Percentiles rank a stretch among this genome's conserved stretches.
Conservation (phyloP, 2,888 invertebrate genomes). For the Tupiocoris notatus region DNA sequence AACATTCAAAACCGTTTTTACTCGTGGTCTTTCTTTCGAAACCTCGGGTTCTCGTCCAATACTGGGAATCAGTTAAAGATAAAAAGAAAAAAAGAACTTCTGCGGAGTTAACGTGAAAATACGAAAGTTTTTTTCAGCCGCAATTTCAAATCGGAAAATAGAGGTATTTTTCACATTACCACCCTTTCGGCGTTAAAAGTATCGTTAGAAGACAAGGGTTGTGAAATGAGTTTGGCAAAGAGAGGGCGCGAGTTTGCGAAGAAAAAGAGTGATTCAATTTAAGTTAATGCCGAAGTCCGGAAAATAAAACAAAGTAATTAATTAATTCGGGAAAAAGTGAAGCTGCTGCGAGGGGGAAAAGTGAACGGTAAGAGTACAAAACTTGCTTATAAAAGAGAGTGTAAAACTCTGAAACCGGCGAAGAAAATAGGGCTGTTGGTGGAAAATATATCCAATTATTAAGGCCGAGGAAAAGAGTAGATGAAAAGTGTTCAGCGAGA, state of each 20-base stretch:
- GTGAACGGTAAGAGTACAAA: slow-evolving; percentile 12
- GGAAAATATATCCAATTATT: slow-evolving; percentile 38
- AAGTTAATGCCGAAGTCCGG: slow-evolving; percentile 34
- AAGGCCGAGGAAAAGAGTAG: not conserved
- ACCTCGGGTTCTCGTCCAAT: too few species aligned
- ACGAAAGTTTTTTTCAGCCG: too few species aligned
- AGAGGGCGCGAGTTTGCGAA: not conserved
- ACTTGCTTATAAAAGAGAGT: slow-evolving; percentile 4
- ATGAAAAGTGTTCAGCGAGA: not conserved
- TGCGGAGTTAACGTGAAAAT: too few species aligned
- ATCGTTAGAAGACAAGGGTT: too few species aligned
- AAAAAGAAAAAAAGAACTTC: too few species aligned
- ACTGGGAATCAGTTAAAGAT: too few species aligned
- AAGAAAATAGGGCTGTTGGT: slow-evolving; percentile 15
- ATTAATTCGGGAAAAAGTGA: slow-evolving; percentile 24
- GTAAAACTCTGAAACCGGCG: not conserved
- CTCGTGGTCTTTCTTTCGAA: too few species aligned
- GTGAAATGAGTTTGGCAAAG: not conserved
- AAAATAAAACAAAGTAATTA: slow-evolving; percentile 37
- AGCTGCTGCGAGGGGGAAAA: slow-evolving; percentile 4
- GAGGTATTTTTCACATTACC: too few species aligned
- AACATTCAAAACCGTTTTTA: too few species aligned
- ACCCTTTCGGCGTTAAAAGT: too few species aligned
- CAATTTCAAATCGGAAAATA: too few species aligned
- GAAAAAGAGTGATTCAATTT: slow-evolving; percentile 20